Base-by-base conservation (phyloP, 2,888 invertebrate genomes). In the Eristalinus aeneus region DNA sequence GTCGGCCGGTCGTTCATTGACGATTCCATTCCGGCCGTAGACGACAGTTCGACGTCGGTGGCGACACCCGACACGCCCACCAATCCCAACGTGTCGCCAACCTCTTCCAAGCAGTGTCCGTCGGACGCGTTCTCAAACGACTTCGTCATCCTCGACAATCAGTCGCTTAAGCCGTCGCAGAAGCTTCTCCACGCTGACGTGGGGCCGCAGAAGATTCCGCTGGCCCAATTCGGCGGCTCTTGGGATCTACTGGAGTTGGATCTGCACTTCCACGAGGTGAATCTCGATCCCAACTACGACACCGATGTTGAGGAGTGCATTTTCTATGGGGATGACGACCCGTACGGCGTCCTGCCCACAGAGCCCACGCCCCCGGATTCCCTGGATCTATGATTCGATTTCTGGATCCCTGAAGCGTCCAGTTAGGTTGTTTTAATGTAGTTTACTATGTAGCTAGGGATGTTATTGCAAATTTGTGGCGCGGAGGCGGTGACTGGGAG, bases 21-120 rank as follows among this genome's bases (percentile, higher is more conserved):
- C 71, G 92, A 92, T 69, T 90, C 90, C 11, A 67, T 74, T 10
- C 63, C 86, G 1, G 58, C 22, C 6, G 81, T 72, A 58, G 88
- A 88, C 1, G 88, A 87, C 4, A 89, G 88, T 63, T 88, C 89
- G 9, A 88, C 88, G 22, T 91, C 92, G 11, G 88, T 93, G 64
- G 92, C 92, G 89, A 95, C 95, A 4, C 95, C 95, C 9, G 95
- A 95, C 89, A 95, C 95, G 3, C 95, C 96, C 23, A 94, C 95
- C 61, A 91, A 91, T 23, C 95, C 95, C 16, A 95, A 95, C 90
- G 93, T 95, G 16, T 94, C 94, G 64, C 93, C 93, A 72, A 91
- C 93, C 16, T 88, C 89, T 2, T 89, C 88, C 67, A 89, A 84
- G 83, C 94, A 27, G 92, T 94, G 87, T 89, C 89, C 89, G 12